Evolutionary conservation across 2,888 invertebrate species (phyloP), one percentile per base, ranked within the genome.

Genomic region (Erpobdella octoculata): DNA sequence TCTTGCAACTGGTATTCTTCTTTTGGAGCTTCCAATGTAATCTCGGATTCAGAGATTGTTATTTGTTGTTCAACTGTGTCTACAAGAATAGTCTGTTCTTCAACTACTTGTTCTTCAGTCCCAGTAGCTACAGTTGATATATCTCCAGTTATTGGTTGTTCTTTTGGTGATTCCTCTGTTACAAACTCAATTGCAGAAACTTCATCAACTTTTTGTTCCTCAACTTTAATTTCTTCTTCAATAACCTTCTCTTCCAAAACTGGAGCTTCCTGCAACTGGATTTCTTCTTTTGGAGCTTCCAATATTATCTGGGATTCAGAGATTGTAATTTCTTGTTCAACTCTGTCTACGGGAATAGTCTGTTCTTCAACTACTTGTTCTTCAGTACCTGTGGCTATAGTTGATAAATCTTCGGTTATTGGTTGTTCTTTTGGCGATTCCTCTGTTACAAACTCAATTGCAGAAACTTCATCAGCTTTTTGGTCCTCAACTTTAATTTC

Each of bases 201-300:
- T 6, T 59, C 59, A 2, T 6, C 59, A 21, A 28, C 21, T 25
- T 59, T 59, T 28, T 28, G 21, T 59, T 59, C 59, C 21, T 59
- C 59, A 1, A 31, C 28, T 6, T 21, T 59, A 15, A 25, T 59
- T 28, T 28, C 59, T 59, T 59, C 59, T 6, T 21, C 15, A 25
- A 21, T n/a, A 59, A 59, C 31, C 5, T 59, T n/a, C 28, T 59
- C 59, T 59, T 46, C n/a, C n/a, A n/a, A n/a, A n/a, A n/a, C 46
- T 46, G 46, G 46, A 46, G 46, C 46, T 46, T 46, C 46, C 3
- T 46, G 46, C 18, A 46, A 18, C 18, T n/a, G 18, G 18, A n/a
- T 18, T 5, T 5, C 46, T 46, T 46, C 46, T 21, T 46, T 46
- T 3, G 46, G 46, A 46, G 5, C 46, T 5, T 46, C 46, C n/a